Evolutionary conservation across 2,797 vertebrate genomes (phyloP).

Genomic region (Eurystomus glaucurus): DNA sequence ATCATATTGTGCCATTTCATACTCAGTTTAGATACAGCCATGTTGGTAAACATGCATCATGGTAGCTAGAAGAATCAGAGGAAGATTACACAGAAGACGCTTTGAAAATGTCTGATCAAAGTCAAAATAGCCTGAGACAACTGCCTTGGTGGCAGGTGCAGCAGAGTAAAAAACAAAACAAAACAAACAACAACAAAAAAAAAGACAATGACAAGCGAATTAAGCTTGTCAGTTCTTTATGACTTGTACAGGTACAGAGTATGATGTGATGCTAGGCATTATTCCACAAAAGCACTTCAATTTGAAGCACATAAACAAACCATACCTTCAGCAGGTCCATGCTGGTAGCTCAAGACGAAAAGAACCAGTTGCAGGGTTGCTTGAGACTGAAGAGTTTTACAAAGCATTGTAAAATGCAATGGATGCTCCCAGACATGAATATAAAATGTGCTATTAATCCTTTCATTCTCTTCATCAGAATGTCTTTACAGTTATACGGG

Average conservation of each 20-base stretch:
- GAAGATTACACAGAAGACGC: not conserved
- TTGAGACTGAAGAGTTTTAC: not conserved
- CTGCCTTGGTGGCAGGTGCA: not conserved
- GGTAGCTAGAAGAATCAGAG: not conserved
- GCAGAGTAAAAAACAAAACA: not conserved
- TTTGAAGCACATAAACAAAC: not conserved
- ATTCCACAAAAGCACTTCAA: not conserved
- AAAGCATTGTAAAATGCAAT: not conserved
- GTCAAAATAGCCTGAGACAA: not conserved
- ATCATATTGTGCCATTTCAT: not conserved
- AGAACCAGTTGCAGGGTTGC: fast-evolving
- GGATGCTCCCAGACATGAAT: fast-evolving
- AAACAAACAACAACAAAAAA: not conserved
- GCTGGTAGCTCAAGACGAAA: not conserved
- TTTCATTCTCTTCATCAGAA: not conserved
- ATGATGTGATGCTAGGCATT: fast-evolving
- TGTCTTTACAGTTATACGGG: not conserved
- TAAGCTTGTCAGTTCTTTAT: not conserved
- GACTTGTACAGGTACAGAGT: not conserved
- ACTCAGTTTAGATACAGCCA: not conserved
- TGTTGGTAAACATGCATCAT: not conserved
- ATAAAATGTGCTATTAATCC: not conserved
- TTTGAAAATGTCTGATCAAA: not conserved
- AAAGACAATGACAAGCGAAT: not conserved
- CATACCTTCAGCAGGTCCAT: not conserved